Base-by-base conservation (phyloP, 2,797 vertebrate species). In the Carapus acus region DNA sequence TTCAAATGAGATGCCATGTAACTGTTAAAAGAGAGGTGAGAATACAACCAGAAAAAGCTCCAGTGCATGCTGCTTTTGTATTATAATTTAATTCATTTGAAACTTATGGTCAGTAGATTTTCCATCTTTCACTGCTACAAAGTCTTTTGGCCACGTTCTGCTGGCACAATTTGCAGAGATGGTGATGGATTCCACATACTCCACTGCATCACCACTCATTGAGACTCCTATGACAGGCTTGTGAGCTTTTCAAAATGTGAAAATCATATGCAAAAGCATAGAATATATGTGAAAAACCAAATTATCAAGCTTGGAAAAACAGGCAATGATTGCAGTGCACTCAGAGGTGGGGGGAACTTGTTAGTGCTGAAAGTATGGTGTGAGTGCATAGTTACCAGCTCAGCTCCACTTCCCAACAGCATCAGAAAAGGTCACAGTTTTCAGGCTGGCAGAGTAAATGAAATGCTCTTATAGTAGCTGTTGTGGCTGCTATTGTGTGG, bases 401-500 rank as follows among this genome's bases (percentile, higher is more conserved):
- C 22, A 45, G 55, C 45, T 59, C 64, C 73, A 78, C 58, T 52
- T 42, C 42, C 55, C 55, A 49, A 66, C 54, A 68, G 57, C 56
- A 62, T 78, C 21, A 74, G 75, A 65, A 83, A 87, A 83, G 80
- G 80, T 85, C 80, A 82, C 39, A 65, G 21, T 75, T 82, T 79
- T 70, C 67, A 71, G 69, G 61, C 55, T 45, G 42, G 43, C 57
- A 49, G 58, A 70, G 67, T 78, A 69, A 68, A 78, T 79, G 64
- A 79, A 78, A 71, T 67, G 60, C 31, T 33, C 68, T 75, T 67
- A 59, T 51, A 74, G 73, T 78, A 56, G 45, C 67, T 60, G 73
- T 71, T 62, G 29, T 51, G 43, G 24, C 54, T 76, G 62, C 41
- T 62, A 60, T 73, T 62, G 62, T 67, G 40, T 58, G 64, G 76